These are phyloP conservation scores for Anomalospiza imberbis DNA, from an alignment of 2,797 vertebrate genomes.

Conservation along the genomic window DNA sequence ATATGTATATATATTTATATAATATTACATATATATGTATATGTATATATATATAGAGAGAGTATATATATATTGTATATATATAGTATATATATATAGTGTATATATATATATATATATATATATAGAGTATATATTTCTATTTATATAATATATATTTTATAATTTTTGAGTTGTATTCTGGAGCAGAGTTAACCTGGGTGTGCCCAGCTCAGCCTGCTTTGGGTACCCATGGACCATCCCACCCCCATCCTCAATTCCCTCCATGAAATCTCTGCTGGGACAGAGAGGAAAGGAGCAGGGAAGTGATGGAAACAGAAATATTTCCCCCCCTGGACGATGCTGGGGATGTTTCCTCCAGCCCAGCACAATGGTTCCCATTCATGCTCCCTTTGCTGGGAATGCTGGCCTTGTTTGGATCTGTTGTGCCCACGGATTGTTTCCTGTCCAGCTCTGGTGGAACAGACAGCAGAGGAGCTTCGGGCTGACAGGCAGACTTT, in stretches of 20 bases:
- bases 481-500: not conserved
- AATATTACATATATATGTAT: too few relatives aligned
- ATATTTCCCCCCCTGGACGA: not conserved
- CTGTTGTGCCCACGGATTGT: slow-evolving; percentile 18
- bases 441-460: slow-evolving; percentile 22
- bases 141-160: too few relatives aligned
- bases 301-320: not conserved
- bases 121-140: too few relatives aligned
- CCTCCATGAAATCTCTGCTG: not conserved
- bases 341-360: not conserved
- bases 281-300: not conserved
- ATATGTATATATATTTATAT: too few relatives aligned
- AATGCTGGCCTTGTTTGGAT: not conserved
- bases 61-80: too few relatives aligned
- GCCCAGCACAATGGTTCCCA: slow-evolving; percentile 45
- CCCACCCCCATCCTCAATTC: not conserved
- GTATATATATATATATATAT: too few relatives aligned
- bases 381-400: slow-evolving; percentile 17
- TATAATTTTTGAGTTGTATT: too few relatives aligned
- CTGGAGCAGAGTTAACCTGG: not conserved
- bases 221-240: not conserved
- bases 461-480: slow-evolving; percentile 25
- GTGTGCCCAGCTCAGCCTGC: not conserved
- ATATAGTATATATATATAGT: too few relatives aligned
- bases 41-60: too few relatives aligned